These are phyloP conservation scores for Caerostris extrusa DNA, from an alignment of 1,140 invertebrate species.

Conservation along the genomic window DNA sequence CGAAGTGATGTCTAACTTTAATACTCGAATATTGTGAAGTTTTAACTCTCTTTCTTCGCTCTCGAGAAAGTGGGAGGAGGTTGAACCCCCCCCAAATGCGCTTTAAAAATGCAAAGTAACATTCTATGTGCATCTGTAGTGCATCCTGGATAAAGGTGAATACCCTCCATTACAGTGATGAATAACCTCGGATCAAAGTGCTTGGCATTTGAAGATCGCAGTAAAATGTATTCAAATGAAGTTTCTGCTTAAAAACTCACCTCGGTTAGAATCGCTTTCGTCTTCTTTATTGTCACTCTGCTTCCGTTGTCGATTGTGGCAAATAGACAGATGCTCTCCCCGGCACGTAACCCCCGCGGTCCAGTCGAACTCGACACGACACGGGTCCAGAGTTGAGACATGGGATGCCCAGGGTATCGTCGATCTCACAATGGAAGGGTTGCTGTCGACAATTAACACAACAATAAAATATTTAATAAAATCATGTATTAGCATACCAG, in stretches of 20 bases:
- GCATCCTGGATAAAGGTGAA: too few species aligned
- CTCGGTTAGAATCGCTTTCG: constrained; percentile 90
- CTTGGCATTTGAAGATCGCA: too few species aligned
- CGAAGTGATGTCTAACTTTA: too few species aligned
- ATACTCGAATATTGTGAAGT: too few species aligned
- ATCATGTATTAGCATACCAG: not conserved
- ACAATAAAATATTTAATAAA: not conserved
- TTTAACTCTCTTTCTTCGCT: too few species aligned
- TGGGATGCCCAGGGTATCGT: constrained; percentile 92
- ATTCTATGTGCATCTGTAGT: too few species aligned
- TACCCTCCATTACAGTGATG: too few species aligned
- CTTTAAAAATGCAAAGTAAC: too few species aligned
- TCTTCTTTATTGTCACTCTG: constrained; percentile 88
- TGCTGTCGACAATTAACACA: constrained; percentile 85
- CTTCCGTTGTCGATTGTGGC: constrained; percentile 93
- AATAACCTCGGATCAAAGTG: too few species aligned
- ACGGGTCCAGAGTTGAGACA: constrained; percentile 92
- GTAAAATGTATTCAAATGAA: not conserved
- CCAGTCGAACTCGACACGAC: constrained; percentile 90
- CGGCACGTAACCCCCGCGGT: constrained; percentile 95
- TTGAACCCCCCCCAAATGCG: too few species aligned
- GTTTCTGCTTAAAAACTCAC: constrained; percentile 81
- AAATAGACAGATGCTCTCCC: constrained; percentile 93
- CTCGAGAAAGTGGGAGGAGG: too few species aligned
- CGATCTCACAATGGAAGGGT: constrained; percentile 94